Conservation (phyloP, 2,888 invertebrate species). For the Orchesellides sinensis region DNA sequence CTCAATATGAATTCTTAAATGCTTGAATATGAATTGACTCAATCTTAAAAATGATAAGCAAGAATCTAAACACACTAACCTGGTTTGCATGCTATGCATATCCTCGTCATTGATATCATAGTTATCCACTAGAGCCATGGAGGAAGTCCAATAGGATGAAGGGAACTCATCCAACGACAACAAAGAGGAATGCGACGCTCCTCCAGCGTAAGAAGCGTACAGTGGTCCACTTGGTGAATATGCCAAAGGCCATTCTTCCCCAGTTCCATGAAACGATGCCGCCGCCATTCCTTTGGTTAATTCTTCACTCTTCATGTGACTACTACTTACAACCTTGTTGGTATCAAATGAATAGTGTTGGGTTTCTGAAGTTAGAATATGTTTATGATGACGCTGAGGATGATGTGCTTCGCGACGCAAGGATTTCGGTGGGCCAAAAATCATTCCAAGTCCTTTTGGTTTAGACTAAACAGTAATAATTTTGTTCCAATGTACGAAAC, state of each 20-base stretch:
- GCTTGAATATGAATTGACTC: too few relatives aligned
- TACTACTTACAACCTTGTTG: too few relatives aligned
- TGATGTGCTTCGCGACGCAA: neutral
- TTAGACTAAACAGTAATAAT: neutral
- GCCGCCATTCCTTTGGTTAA: slow-evolving; percentile 40
- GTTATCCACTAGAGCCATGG: slow-evolving; percentile 62
- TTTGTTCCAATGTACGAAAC: too few relatives aligned
- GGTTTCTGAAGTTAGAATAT: neutral
- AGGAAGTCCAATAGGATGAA: slow-evolving; percentile 45
- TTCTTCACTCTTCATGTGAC: neutral
- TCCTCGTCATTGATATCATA: slow-evolving; percentile 62
- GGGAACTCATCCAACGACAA: slow-evolving; percentile 53
- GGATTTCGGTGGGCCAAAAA: slow-evolving; percentile 46
- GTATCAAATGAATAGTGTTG: too few relatives aligned
- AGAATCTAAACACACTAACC: too few relatives aligned
- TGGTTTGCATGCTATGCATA: slow-evolving; percentile 27
- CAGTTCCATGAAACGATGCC: slow-evolving; percentile 30
- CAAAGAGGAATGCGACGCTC: slow-evolving; percentile 43
- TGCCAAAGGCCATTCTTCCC: slow-evolving; percentile 57
- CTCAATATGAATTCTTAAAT: neutral
- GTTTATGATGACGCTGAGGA: neutral
- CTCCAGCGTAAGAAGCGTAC: slow-evolving; percentile 47
- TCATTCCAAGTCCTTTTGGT: slow-evolving; percentile 40
- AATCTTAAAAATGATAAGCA: too few relatives aligned
- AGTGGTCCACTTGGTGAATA: slow-evolving; percentile 42